Evolutionary conservation across 2,888 invertebrate genomes (phyloP), one percentile per base, ranked within the genome.

Genomic region (Leucophenga maculata): DNA sequence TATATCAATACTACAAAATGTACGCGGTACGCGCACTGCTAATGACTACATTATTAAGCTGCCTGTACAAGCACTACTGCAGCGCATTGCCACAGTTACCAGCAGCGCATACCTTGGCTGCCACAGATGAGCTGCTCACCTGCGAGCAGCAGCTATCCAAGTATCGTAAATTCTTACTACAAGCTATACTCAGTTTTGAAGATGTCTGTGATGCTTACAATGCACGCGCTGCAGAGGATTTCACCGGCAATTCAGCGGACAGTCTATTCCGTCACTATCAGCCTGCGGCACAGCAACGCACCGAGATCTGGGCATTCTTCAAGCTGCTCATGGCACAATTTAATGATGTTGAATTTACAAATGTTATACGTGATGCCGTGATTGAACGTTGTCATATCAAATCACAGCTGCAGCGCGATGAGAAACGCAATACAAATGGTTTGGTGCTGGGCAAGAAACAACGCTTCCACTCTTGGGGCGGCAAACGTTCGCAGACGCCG

Each of bases 391-490:
- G 88, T 55, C 86, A 82, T 32, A 69, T 79, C 9, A 86, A 86
- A 54, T 77, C 79, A 0, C 80, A 79, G 67, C 70, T 79, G 31
- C 83, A 85, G 67, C 78, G 82, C 13, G 87, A 86, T 69, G 86
- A 87, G 65, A 88, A 88, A 74, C 82, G 88, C 6, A 85, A 88
- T 55, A 80, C 87, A 0, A 82, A 26, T n/a, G 62, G 62, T 64
- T 75, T 85, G 68, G 83, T 87, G 4, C 75, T 88, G 39, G 88
- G 88, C 52, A 89, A 89, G 75, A 88, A 88, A 72, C 88, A 88
- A 72, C 80, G 88, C 3, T 89, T 89, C 75, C 88, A 89, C 74
- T 88, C 89, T 1, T 89, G 89, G 89, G 89, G 89, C 59, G 89
- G 89, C 64, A 89, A 89, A 69, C 80, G 89, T 11, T 77, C 86